These are phyloP conservation scores for Acrobeloides nanus DNA, from an alignment of 2,888 invertebrate species.

Conservation along the genomic window DNA sequence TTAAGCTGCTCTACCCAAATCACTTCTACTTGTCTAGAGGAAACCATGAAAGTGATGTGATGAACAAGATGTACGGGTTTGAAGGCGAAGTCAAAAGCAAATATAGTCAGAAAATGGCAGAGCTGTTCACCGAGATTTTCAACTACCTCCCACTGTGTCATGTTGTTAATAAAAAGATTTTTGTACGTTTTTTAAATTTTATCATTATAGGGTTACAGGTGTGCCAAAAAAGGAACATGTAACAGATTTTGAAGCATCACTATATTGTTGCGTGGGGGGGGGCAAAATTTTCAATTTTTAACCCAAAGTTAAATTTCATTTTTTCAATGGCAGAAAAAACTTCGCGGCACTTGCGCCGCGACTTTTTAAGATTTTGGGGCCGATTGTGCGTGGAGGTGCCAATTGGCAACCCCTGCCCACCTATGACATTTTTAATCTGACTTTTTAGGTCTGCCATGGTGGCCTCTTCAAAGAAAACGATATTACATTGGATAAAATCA, in stretches of 20 bases:
- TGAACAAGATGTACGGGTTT: slow-evolving; percentile 98
- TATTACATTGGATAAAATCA: slow-evolving; percentile 84
- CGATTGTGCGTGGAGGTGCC: too few relatives aligned
- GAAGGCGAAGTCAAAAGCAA: slow-evolving; percentile 95
- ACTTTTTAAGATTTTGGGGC: too few relatives aligned
- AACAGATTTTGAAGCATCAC: slow-evolving; percentile 2
- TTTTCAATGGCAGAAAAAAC: too few relatives aligned
- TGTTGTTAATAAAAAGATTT: slow-evolving; percentile 75
- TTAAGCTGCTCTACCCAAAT: slow-evolving; percentile 87
- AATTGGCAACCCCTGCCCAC: too few relatives aligned
- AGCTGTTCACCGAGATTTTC: slow-evolving; percentile 95
- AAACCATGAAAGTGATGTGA: slow-evolving; percentile 86
- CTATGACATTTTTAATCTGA: neutral
- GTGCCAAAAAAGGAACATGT: too few relatives aligned
- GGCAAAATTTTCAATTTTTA: too few relatives aligned
- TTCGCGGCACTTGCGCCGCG: too few relatives aligned
- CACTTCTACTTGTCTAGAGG: slow-evolving; percentile 95
- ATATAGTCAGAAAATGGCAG: slow-evolving; percentile 84
- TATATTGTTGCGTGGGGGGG: too few relatives aligned
- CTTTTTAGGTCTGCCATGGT: slow-evolving; percentile 84
- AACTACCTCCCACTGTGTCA: slow-evolving; percentile 93
- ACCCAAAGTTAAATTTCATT: too few relatives aligned
- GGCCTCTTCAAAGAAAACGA: slow-evolving; percentile 88
- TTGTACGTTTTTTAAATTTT: slow-evolving; percentile 59
- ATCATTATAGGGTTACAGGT: too few relatives aligned